phyloP scores from a whole-genome alignment of 2,113 vertebrate genomes.

The Oryzias javanicus region DNA sequence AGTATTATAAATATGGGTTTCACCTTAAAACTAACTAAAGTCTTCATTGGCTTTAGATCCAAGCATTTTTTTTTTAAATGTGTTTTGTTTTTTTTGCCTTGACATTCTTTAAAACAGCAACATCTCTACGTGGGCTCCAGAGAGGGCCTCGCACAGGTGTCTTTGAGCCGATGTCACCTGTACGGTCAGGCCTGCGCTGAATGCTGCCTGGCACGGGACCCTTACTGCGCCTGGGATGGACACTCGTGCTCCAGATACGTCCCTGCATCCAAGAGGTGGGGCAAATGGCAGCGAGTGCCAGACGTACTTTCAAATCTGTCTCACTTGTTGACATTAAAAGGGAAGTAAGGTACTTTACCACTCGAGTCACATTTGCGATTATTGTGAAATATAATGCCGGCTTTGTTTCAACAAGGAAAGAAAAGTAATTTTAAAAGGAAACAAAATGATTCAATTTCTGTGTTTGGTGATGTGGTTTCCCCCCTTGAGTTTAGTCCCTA shows the following conservation, averaged over 20 bases:
- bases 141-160: conserved; percentile 89
- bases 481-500: no score
- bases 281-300: not conserved
- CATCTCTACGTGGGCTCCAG: conserved; percentile 92
- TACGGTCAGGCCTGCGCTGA: conserved; percentile 96
- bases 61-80: not conserved
- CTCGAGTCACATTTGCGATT: not conserved
- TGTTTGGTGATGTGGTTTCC: no score
- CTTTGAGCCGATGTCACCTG: conserved; percentile 91
- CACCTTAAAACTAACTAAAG: no score
- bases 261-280: conserved; percentile 91
- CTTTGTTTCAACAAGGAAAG: no score
- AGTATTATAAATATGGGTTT: no score
- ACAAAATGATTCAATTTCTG: no score
- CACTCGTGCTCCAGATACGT: conserved; percentile 89
- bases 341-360: no score
- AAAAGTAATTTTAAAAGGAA: no score
- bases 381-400: not conserved
- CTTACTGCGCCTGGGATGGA: conserved; percentile 98
- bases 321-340: no score
- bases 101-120: conserved; percentile 83
- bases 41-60: not conserved
- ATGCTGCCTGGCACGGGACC: conserved; percentile 96
- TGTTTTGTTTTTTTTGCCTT: conserved; percentile 22
- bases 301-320: no score